Conservation (phyloP, 2,797 vertebrate genomes). For the Sternotherus odoratus region DNA sequence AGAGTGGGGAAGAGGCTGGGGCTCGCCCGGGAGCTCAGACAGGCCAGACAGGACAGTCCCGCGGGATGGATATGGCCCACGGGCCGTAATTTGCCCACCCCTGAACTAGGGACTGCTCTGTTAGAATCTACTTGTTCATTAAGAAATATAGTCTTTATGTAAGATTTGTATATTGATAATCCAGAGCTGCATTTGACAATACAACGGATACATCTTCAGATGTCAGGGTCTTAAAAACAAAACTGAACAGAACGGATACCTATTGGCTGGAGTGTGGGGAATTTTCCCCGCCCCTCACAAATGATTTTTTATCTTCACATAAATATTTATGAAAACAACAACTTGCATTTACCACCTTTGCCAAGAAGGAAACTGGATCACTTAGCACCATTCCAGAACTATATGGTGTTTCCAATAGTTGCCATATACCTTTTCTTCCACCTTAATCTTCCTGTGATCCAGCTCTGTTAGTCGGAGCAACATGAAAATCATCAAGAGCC, state of each 20-base stretch:
- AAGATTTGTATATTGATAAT: neutral
- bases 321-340: neutral
- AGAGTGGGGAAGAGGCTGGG: no score
- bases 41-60: no score
- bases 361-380: neutral
- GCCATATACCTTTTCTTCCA: constrained; percentile 90
- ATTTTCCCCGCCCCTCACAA: neutral
- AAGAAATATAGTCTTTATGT: neutral
- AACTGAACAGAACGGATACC: neutral
- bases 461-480: constrained; percentile 87
- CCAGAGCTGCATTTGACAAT: neutral
- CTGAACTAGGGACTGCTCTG: no score
- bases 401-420: neutral
- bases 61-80: no score
- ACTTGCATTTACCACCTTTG: neutral
- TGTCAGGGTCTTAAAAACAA: neutral
- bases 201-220: neutral
- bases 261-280: neutral
- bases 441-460: constrained; percentile 87
- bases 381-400: neutral
- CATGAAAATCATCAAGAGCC: constrained; percentile 86
- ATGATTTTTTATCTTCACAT: neutral
- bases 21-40: no score
- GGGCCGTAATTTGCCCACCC: no score
- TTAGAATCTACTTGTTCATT: neutral